phyloP scores from a whole-genome alignment of 2,113 vertebrate species.

The Ailurus styani region DNA sequence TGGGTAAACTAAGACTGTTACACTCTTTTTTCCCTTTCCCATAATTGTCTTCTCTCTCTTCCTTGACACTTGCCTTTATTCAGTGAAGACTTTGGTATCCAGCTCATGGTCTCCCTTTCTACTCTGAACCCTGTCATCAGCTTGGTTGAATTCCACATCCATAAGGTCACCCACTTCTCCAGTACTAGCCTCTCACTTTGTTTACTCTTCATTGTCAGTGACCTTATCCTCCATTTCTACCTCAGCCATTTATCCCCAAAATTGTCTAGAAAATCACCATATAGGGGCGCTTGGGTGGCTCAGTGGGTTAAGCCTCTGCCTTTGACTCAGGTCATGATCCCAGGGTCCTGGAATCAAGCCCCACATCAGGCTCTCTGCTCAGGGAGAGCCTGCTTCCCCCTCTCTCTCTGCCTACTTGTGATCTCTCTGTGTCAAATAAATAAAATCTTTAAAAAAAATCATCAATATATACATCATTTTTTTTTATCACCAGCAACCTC shows the following conservation, averaged over 20 bases:
- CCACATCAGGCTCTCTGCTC: too few relatives aligned
- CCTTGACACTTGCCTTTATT: not conserved
- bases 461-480: not conserved
- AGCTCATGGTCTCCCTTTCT: not conserved
- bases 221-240: not conserved
- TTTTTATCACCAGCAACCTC: not conserved
- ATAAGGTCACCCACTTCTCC: not conserved
- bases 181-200: not conserved
- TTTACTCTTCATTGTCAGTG: not conserved
- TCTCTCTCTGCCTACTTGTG: too few relatives aligned
- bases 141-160: not conserved
- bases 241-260: not conserved
- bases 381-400: too few relatives aligned
- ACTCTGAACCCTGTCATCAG: not conserved
- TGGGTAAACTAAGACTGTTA: not conserved
- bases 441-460: too few relatives aligned
- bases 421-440: too few relatives aligned
- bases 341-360: too few relatives aligned
- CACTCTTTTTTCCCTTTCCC: not conserved
- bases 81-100: not conserved
- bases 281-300: too few relatives aligned
- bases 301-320: too few relatives aligned
- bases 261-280: not conserved
- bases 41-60: not conserved
- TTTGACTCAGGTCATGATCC: too few relatives aligned